phyloP scores from a whole-genome alignment of 2,888 invertebrate species.

The Coelinius sp. region DNA sequence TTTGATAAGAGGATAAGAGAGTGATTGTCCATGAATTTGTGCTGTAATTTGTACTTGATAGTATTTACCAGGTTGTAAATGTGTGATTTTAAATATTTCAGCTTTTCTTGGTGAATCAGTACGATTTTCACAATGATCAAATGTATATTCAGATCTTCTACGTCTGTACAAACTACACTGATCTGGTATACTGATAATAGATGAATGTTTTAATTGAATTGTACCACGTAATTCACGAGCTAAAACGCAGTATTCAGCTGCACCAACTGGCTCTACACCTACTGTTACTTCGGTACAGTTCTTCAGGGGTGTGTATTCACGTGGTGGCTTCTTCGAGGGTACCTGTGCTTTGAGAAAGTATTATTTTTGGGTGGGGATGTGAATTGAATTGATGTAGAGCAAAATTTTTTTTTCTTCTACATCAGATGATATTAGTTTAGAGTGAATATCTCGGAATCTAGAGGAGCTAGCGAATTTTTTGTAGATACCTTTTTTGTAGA shows the following conservation, averaged over 20 bases:
- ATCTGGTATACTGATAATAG: slow-evolving; percentile 58
- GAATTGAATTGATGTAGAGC: not conserved
- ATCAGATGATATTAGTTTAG: no score
- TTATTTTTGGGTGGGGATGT: not conserved
- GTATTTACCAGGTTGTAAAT: slow-evolving; percentile 59
- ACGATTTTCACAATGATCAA: slow-evolving; percentile 61
- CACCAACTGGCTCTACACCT: slow-evolving; percentile 61
- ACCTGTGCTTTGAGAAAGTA: slow-evolving; percentile 49
- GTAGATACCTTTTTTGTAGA: no score
- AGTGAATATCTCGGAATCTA: no score
- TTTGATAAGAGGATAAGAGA: slow-evolving; percentile 61
- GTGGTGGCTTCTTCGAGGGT: slow-evolving; percentile 56
- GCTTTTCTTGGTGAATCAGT: slow-evolving; percentile 55
- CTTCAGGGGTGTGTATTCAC: slow-evolving; percentile 58
- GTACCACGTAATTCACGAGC: slow-evolving; percentile 58
- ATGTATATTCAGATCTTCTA: slow-evolving; percentile 59
- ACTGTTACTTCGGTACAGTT: slow-evolving; percentile 63
- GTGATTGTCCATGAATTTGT: slow-evolving; percentile 58
- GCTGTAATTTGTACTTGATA: slow-evolving; percentile 64
- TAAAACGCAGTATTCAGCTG: slow-evolving; percentile 62
- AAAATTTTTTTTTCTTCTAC: no score
- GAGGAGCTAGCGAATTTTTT: no score
- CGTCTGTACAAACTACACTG: slow-evolving; percentile 62
- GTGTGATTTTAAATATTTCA: slow-evolving; percentile 59
- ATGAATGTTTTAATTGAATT: slow-evolving; percentile 45